Evolutionary conservation across 2,888 invertebrate species (phyloP).

Genomic region (Ashinkailepas kermadecensis): DNA sequence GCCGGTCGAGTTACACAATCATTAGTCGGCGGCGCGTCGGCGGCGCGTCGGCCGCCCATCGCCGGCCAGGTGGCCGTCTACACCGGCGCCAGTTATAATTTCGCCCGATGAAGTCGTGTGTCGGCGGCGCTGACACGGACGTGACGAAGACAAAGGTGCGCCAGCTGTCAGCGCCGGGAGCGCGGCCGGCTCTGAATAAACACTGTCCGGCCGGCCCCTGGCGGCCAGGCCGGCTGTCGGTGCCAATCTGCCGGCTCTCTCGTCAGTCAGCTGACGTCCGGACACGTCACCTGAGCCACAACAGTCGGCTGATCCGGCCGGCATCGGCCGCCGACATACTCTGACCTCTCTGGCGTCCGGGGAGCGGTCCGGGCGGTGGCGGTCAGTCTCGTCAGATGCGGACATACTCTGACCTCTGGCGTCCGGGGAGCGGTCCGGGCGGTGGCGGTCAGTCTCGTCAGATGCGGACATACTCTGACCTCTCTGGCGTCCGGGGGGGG

Average conservation of each 20-base stretch:
- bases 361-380: too few species aligned
- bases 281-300: not conserved
- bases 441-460: too few species aligned
- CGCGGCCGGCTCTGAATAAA: not conserved
- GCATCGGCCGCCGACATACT: not conserved
- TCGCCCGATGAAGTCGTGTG: not conserved
- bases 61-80: not conserved
- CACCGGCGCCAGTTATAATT: constrained; percentile 5
- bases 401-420: too few species aligned
- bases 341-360: too few species aligned
- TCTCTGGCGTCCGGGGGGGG: too few species aligned
- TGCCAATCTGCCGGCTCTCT: too few species aligned
- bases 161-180: not conserved
- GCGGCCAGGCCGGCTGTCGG: too few species aligned
- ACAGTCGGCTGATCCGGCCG: not conserved
- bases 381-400: too few species aligned
- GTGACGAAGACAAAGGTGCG: constrained; percentile 9
- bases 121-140: not conserved
- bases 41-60: not conserved
- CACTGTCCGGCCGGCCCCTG: not conserved
- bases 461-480: not conserved
- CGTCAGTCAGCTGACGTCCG: too few species aligned
- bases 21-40: not conserved
- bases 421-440: too few species aligned
- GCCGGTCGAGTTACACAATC: not conserved